Evolutionary conservation across 2,888 invertebrate species (phyloP).

Genomic region (Drosophila demipolita): DNA sequence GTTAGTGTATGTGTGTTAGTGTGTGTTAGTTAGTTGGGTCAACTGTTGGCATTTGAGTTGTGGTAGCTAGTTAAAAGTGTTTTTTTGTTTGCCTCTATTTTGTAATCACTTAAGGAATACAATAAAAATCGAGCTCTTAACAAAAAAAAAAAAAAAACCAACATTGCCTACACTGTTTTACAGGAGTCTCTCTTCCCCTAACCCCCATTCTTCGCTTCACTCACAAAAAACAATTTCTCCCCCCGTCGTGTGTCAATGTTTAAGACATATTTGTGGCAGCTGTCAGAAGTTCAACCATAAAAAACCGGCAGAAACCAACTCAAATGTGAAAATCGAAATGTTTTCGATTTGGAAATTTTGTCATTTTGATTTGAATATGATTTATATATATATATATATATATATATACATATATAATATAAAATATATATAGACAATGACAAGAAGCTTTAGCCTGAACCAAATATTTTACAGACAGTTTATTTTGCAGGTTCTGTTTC

Average conservation of each 20-base stretch:
- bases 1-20: constrained; percentile 9
- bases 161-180: background rate
- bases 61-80: constrained; percentile 34
- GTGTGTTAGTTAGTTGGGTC: constrained; percentile 15
- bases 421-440: background rate
- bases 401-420: background rate
- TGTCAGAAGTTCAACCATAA: constrained; percentile 29
- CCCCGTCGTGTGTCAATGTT: background rate
- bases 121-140: constrained; percentile 54
- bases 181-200: background rate
- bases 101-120: constrained; percentile 49
- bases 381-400: background rate
- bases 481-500: background rate
- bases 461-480: background rate
- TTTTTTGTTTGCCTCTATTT: constrained; percentile 36
- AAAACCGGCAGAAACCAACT: constrained; percentile 1
- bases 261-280: constrained; percentile 58
- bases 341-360: background rate
- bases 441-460: background rate
- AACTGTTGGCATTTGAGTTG: constrained; percentile 22
- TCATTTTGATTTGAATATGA: background rate
- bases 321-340: background rate
- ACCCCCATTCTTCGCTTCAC: background rate
- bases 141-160: background rate
- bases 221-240: background rate